These are phyloP conservation scores for Dasypolia templi DNA, from an alignment of 2,888 invertebrate genomes.

Conservation along the genomic window DNA sequence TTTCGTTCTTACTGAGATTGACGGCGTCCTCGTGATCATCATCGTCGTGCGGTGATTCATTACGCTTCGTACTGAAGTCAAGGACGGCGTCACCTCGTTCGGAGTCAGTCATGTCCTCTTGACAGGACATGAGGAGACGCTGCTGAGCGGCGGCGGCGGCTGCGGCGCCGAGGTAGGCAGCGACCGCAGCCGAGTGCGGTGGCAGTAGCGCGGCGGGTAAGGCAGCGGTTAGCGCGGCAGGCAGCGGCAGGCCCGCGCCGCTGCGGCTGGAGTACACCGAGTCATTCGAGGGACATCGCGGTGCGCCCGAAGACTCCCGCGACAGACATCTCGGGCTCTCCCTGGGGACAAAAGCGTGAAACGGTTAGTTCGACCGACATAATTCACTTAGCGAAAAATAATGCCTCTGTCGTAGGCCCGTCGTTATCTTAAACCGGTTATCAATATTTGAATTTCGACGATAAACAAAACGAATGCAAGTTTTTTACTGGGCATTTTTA, in stretches of 20 bases:
- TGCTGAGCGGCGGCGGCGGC: constrained; percentile 94
- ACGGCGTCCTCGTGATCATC: constrained; percentile 92
- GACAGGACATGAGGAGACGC: constrained; percentile 94
- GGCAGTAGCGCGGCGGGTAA: constrained; percentile 94
- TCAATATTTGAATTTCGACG: constrained; percentile 74
- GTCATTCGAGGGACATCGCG: constrained; percentile 94
- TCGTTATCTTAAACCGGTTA: constrained; percentile 72
- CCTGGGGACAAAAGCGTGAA: constrained; percentile 91
- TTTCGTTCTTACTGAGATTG: constrained; percentile 93
- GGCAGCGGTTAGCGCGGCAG: constrained; percentile 92
- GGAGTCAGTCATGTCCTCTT: constrained; percentile 92
- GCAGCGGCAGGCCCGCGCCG: constrained; percentile 86
- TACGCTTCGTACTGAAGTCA: constrained; percentile 95
- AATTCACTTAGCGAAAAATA: constrained; percentile 71
- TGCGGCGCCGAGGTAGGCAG: constrained; percentile 94
- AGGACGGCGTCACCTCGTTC: constrained; percentile 92
- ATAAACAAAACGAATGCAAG: constrained; percentile 72
- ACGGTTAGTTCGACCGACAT: constrained; percentile 71
- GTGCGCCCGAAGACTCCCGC: constrained; percentile 94
- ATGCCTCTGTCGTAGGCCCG: constrained; percentile 58
- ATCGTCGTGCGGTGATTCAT: constrained; percentile 87
- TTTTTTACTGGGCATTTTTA: constrained; percentile 69
- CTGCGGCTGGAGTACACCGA: constrained; percentile 93
- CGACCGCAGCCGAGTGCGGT: constrained; percentile 95
- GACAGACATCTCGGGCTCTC: constrained; percentile 96